Percentiles rank a stretch among this genome's conserved stretches.
These are phyloP conservation scores for Triops cancriformis DNA, from an alignment of 1,140 invertebrate species.

Conservation along the genomic window DNA sequence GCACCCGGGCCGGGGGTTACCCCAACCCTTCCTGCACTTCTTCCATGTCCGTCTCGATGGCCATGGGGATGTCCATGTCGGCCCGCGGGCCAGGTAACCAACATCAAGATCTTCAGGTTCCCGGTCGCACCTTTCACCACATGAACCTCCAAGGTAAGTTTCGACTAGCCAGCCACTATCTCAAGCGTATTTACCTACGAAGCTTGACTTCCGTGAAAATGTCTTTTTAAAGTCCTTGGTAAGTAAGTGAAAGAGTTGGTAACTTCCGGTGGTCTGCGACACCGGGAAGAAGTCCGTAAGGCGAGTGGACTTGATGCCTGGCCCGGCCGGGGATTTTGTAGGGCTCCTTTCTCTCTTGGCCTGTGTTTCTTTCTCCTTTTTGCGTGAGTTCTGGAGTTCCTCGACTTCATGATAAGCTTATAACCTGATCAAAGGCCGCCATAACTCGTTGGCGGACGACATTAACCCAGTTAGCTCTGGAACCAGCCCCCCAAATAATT, in stretches of 20 bases:
- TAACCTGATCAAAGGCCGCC: slow-evolving; percentile 6
- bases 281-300: neutral
- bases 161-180: too few species aligned
- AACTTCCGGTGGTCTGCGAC: neutral
- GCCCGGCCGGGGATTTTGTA: slow-evolving; percentile 6
- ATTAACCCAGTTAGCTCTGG: slow-evolving; percentile 8
- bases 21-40: neutral
- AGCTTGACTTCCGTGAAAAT: too few species aligned
- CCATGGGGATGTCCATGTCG: slow-evolving; percentile 8
- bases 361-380: neutral
- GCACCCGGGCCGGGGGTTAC: neutral
- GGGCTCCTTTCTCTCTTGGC: neutral
- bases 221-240: too few species aligned
- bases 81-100: neutral
- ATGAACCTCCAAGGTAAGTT: slow-evolving; percentile 4
- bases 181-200: too few species aligned
- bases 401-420: slow-evolving; percentile 14
- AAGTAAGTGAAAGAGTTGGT: too few species aligned
- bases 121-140: neutral
- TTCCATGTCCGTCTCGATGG: neutral
- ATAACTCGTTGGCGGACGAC: slow-evolving; percentile 8
- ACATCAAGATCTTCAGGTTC: neutral
- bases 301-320: neutral
- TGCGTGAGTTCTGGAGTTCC: neutral
- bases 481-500: slow-evolving; percentile 13